Conservation (phyloP, 2,113 vertebrate species). For the Mustelus asterias region DNA sequence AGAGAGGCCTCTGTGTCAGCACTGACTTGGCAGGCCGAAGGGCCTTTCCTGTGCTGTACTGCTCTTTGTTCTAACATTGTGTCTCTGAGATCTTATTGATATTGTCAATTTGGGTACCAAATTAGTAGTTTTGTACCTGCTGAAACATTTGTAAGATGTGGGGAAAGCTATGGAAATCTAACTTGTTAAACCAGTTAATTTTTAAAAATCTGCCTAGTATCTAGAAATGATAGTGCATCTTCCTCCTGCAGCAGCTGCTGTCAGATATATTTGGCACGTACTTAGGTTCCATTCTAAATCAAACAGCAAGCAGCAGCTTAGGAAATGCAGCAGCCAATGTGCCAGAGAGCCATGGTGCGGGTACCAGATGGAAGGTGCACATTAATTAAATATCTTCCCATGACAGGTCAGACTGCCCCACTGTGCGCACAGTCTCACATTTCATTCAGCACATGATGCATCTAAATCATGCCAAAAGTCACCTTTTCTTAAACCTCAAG, state of each 20-base stretch:
- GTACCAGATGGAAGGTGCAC: not conserved
- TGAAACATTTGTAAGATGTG: not conserved
- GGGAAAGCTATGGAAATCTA: not conserved
- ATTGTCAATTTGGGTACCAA: not conserved
- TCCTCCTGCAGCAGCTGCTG: not conserved
- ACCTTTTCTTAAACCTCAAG: not conserved
- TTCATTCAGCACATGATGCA: not conserved
- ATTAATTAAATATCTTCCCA: not conserved
- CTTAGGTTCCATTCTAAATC: not conserved
- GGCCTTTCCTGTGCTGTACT: no score
- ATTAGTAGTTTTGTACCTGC: not conserved
- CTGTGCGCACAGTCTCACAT: not conserved
- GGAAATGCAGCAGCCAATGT: not conserved
- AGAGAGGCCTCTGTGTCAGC: no score
- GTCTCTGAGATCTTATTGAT: not conserved
- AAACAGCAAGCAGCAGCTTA: not conserved
- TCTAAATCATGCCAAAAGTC: not conserved
- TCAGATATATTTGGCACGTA: not conserved
- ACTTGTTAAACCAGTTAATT: not conserved
- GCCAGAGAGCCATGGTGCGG: not conserved
- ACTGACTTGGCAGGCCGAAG: no score
- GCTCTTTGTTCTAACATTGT: no score
- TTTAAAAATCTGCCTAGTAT: not conserved
- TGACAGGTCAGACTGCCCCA: not conserved
- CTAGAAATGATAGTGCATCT: not conserved